phyloP scores from a whole-genome alignment of 2,113 vertebrate genomes.

The Oncorhynchus keta region DNA sequence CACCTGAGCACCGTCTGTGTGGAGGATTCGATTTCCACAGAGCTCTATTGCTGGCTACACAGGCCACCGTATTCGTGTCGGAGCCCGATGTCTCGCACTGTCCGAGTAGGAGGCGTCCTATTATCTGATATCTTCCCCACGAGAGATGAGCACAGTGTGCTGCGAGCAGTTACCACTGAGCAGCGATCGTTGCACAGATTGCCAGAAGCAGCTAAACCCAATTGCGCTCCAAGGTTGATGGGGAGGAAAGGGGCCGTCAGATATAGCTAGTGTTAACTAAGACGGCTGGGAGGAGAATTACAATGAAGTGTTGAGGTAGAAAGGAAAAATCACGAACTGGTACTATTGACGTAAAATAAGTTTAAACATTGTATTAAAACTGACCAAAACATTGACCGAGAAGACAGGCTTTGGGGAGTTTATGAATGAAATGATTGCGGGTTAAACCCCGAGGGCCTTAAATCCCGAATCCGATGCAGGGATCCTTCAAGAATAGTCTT shows the following conservation, averaged over 20 bases:
- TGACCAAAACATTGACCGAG: constrained; percentile 40
- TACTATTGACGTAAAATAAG: background rate
- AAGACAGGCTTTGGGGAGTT: constrained; percentile 26
- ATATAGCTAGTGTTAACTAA: constrained; percentile 18
- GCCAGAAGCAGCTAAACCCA: constrained; percentile 42
- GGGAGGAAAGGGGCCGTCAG: constrained; percentile 14
- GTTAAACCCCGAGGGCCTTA: constrained; percentile 54
- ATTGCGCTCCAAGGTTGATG: constrained; percentile 15
- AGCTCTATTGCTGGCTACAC: constrained; percentile 7
- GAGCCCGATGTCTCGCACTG: constrained; percentile 10
- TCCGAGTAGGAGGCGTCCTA: background rate
- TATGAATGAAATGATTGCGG: constrained; percentile 35
- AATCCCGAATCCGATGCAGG: constrained; percentile 35
- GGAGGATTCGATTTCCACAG: constrained; percentile 15
- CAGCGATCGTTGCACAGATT: constrained; percentile 34
- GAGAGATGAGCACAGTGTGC: constrained; percentile 2
- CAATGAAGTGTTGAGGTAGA: constrained; percentile 63
- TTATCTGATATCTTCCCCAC: background rate
- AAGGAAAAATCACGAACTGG: constrained; percentile 7
- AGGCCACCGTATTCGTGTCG: background rate
- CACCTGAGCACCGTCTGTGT: constrained; percentile 60
- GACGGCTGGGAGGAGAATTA: constrained; percentile 23
- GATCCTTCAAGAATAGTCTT: constrained; percentile 27
- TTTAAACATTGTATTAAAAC: constrained; percentile 6
- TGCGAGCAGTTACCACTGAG: constrained; percentile 28